Evolutionary conservation across 2,888 invertebrate genomes (phyloP), one percentile per base, ranked within the genome.

Genomic region (Allygus modestus): DNA sequence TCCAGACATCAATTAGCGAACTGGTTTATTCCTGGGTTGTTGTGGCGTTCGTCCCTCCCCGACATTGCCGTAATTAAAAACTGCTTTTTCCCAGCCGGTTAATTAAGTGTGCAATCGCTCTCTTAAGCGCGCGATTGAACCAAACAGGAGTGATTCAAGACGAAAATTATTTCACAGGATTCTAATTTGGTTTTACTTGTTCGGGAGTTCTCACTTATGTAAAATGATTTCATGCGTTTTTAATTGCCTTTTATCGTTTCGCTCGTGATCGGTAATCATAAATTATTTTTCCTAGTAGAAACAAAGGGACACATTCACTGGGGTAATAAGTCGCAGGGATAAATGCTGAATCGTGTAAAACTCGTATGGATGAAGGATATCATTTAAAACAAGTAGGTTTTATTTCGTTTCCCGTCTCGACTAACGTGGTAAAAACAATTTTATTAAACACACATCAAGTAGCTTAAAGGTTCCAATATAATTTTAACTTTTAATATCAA

Each of bases 1-100:
- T 65, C 65, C 65, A 65, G 65, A 31, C 65, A 65, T 28, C 65
- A 65, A 65, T 65, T 65, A 65, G 28, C 12, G 65, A 65, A 26
- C 65, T 12, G 12, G 58, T 58, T 58, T 26, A 26, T 28, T 28
- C 26, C 31, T 31, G 17, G 65, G 26, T 65, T 31, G 28, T 65
- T 65, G 65, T 65, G 65, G 28, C 58, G 20, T 58, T 51, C 51
- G 17, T 51, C 51, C 51, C 58, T 58, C 31, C 26, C 26, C 54
- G 23, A 54, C 54, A 54, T 54, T 65, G 28, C 5, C 15, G 65
- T 65, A 28, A 31, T 65, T 65, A 65, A 65, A 65, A 65, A 26
- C 65, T 23, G 23, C 58, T 28, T 31, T 28, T 65, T 31, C 28
- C 1, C 58, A 1, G 31, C 26, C 31, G 54, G 54, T 54, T 65